A percentile compares a stretch with the other conserved stretches of the same genome.
Evolutionary conservation across 2,888 invertebrate species (phyloP).

Genomic region (Lepas anatifera): DNA sequence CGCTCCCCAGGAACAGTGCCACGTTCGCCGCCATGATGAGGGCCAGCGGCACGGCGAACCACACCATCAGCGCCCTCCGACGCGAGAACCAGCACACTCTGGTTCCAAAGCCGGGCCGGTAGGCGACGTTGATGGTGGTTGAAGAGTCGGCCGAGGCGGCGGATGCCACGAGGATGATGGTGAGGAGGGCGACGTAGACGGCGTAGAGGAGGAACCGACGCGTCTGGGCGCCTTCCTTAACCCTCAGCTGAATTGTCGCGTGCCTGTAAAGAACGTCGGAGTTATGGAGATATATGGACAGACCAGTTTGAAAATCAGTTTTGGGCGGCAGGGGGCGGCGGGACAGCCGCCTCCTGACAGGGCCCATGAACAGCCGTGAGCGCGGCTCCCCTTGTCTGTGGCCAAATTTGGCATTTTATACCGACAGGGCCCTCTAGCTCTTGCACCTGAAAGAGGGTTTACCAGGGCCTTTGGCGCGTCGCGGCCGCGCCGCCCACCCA

Average conservation of each 20-base stretch:
- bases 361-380: too few relatives aligned
- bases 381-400: too few relatives aligned
- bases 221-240: slow-evolving; percentile 34
- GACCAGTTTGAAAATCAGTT: too few relatives aligned
- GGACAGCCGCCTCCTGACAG: too few relatives aligned
- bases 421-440: too few relatives aligned
- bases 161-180: slow-evolving; percentile 24
- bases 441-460: too few relatives aligned
- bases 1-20: slow-evolving; percentile 35
- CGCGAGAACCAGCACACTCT: slow-evolving; percentile 40
- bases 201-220: slow-evolving; percentile 37
- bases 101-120: slow-evolving; percentile 17
- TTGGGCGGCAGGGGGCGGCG: too few relatives aligned
- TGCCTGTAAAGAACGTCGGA: too few relatives aligned
- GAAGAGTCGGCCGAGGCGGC: slow-evolving; percentile 15
- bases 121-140: not conserved
- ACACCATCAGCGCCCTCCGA: slow-evolving; percentile 37
- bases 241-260: slow-evolving; percentile 37
- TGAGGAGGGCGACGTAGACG: slow-evolving; percentile 35
- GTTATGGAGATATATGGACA: too few relatives aligned
- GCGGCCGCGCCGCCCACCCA: too few relatives aligned
- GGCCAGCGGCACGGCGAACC: slow-evolving; percentile 39
- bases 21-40: slow-evolving; percentile 35
- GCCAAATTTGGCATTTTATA: too few relatives aligned
- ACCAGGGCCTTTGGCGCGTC: too few relatives aligned